These are phyloP conservation scores for Phenacoccus solenopsis DNA, from an alignment of 1,140 invertebrate genomes.

Conservation along the genomic window DNA sequence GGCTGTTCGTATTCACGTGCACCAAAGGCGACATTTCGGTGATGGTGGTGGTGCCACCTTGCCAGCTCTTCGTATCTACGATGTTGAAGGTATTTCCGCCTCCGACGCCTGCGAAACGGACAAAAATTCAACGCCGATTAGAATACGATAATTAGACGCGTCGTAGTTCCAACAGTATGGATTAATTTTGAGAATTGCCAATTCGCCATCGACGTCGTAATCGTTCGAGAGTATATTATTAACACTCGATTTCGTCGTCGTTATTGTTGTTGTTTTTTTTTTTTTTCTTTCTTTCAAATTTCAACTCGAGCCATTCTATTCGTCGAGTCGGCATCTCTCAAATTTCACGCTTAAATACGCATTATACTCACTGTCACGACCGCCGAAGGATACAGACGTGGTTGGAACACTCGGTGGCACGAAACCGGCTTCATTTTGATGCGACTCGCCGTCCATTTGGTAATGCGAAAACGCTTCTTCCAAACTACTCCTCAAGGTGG, in stretches of 20 bases:
- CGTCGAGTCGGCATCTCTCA: too few relatives aligned
- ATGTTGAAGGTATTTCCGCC: conserved; percentile 27
- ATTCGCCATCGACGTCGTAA: too few relatives aligned
- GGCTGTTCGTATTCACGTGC: background rate
- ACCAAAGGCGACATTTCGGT: conserved; percentile 5
- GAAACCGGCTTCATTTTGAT: conserved; percentile 78
- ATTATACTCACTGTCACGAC: background rate
- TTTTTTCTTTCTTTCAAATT: background rate
- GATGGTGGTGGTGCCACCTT: conserved; percentile 33
- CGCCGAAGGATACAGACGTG: background rate
- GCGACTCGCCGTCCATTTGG: conserved; percentile 50
- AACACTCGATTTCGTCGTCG: too few relatives aligned
- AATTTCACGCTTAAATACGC: background rate
- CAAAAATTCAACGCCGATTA: background rate
- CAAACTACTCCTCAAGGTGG: conserved; percentile 74
- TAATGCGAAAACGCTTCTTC: conserved; percentile 44
- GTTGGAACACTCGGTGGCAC: conserved; percentile 50
- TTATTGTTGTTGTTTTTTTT: background rate
- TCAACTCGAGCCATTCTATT: too few relatives aligned
- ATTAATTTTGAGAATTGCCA: too few relatives aligned
- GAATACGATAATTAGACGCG: too few relatives aligned
- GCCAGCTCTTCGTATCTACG: conserved; percentile 33
- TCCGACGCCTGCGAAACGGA: background rate
- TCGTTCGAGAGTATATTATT: too few relatives aligned
- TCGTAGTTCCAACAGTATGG: too few relatives aligned